A percentile compares a stretch with the other conserved stretches of the same genome.
These are phyloP conservation scores for Ophioninae sp. DNA, from an alignment of 2,888 invertebrate species.

Conservation along the genomic window DNA sequence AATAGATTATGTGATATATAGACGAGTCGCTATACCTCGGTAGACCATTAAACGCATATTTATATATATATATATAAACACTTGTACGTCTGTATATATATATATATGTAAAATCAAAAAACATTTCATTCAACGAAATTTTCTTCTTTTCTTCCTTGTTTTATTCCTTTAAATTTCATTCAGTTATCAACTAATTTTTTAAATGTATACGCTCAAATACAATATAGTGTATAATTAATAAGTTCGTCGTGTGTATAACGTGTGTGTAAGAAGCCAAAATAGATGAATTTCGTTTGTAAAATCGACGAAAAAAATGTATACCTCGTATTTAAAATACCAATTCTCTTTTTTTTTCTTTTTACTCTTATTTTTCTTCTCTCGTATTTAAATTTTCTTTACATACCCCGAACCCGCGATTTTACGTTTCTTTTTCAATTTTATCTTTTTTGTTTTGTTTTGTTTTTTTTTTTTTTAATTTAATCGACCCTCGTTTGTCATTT, in stretches of 20 bases:
- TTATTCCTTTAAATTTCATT: constrained; percentile 37
- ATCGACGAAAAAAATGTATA: constrained; percentile 68
- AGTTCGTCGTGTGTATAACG: constrained; percentile 46
- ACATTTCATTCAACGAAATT: constrained; percentile 41
- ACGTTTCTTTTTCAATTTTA: constrained; percentile 15
- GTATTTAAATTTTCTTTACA: constrained; percentile 48
- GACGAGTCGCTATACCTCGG: constrained; percentile 73
- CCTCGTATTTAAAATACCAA: constrained; percentile 75
- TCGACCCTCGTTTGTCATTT: neutral
- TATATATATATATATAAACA: constrained; percentile 16
- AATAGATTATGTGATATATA: constrained; percentile 77
- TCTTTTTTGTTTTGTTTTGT: constrained; percentile 49
- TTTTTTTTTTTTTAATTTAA: constrained; percentile 7
- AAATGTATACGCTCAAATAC: constrained; percentile 57
- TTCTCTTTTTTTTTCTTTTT: constrained; percentile 50
- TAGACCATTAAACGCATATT: constrained; percentile 54
- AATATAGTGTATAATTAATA: constrained; percentile 59
- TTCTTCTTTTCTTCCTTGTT: constrained; percentile 15
- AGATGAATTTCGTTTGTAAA: constrained; percentile 61
- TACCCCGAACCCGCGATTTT: constrained; percentile 28
- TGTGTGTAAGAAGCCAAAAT: constrained; percentile 62
- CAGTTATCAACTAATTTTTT: constrained; percentile 47
- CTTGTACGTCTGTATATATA: neutral
- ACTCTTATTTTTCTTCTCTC: constrained; percentile 34
- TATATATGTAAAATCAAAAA: constrained; percentile 47